Evolutionary conservation across 2,113 vertebrate genomes (phyloP), one percentile per base, ranked within the genome.

Genomic region (Leptosomus discolor): DNA sequence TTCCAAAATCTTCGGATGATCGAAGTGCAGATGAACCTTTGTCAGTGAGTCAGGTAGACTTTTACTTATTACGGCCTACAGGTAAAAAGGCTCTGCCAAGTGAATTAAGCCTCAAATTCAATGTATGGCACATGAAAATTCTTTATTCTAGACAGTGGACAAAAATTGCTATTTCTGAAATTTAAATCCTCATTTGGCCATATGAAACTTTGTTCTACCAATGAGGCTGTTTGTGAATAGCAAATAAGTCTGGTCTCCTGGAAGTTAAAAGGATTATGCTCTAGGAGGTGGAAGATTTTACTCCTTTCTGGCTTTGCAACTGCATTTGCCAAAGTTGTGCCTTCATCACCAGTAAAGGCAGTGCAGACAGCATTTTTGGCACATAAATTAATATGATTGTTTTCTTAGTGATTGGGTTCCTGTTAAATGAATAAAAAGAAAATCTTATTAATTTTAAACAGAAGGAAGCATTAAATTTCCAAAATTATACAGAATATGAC

Each of bases 41-140:
- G 97, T 99, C 99, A 98, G 99, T 99, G 98, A 99, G 99, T 98
- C 98, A 99, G 98, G 98, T 98, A 98, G 98, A 98, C 96, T 97
- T 98, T 98, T 98, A 98, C 97, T 97, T 98, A 90, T 88, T 97
- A 97, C 84, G 91, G 97, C 97, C 57, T 92, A 96, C 97, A 96
- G 95, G 92, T 91, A 98, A 98, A 97, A 75, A 97, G 94, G 93
- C 96, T 91, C 95, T 94, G 85, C 82, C 60, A 88, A 50, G 43
- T 75, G 79, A 94, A 91, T 91, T 96, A 65, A 84, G 67, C 58
- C 75, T 93, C 83, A 34, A 30, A 80, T 91, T 79, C 0, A 1
- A 68, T 60, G n/a, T 92, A 34, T 30, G 87, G 91, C 61, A 58
- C 50, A 5, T 83, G 39, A 54, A 73, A 93, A 43, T 61, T 53